phyloP scores from a whole-genome alignment of 2,888 invertebrate genomes.

The Drosophila atripex region DNA sequence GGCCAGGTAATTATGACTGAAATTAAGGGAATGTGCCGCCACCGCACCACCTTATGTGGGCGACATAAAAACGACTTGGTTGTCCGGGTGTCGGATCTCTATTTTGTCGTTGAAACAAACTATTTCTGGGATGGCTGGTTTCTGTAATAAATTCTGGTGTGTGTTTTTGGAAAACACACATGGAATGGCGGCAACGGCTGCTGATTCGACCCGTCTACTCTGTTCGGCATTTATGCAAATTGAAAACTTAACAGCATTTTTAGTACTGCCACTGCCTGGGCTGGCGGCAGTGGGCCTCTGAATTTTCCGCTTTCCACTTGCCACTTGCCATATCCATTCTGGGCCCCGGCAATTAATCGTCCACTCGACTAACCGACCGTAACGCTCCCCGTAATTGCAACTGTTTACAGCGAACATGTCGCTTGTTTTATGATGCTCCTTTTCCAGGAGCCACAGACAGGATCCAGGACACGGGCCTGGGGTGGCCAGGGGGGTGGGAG shows the following conservation, averaged over 20 bases:
- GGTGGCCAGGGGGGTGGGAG: too few relatives aligned
- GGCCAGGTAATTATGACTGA: constrained; percentile 55
- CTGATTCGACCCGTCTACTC: constrained; percentile 22
- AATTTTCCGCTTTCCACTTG: too few relatives aligned
- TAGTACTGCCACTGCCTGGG: constrained; percentile 32
- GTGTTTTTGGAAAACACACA: neutral
- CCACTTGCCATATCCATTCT: constrained; percentile 3
- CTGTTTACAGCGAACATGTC: constrained; percentile 44
- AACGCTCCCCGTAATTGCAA: constrained; percentile 36
- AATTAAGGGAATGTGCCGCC: constrained; percentile 35
- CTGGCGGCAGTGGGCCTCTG: neutral
- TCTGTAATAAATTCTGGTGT: constrained; percentile 33
- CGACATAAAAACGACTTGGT: constrained; percentile 30
- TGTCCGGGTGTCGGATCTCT: constrained; percentile 1
- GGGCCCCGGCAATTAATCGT: constrained; percentile 48
- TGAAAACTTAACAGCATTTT: constrained; percentile 56
- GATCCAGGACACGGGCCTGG: constrained; percentile 4
- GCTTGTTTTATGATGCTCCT: constrained; percentile 29
- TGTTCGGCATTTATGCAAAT: constrained; percentile 52
- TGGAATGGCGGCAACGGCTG: constrained; percentile 19
- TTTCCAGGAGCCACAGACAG: neutral
- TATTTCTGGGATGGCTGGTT: constrained; percentile 1
- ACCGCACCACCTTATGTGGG: constrained; percentile 12
- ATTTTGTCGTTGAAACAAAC: constrained; percentile 10
- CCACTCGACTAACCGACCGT: constrained; percentile 33